Evolutionary conservation across 2,888 invertebrate species (phyloP), one percentile per base, ranked within the genome.

Genomic region (Ormyrus pomaceus): DNA sequence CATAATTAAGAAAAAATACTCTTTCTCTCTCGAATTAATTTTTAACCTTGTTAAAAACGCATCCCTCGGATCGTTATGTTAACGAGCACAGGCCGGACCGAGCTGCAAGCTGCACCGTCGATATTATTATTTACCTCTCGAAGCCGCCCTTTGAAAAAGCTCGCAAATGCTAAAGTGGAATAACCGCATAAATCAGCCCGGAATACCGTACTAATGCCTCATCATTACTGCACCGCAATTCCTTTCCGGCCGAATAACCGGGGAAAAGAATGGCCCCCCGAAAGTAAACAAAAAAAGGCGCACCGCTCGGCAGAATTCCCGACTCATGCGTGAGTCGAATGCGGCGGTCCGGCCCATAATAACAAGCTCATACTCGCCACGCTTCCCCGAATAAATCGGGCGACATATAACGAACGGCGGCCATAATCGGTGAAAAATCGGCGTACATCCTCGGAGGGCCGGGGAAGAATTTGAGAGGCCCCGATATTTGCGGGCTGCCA

Each of bases 291-390:
- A 34, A 34, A 34, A 34, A 34, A 34, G 1, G 34, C 34, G 4
- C 3, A 34, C 34, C 34, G 34, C 4, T 34, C 34, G 34, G 34
- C 34, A 34, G 34, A 34, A 34, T 34, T 34, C 34, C 34, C 34
- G 34, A 4, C 34, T 34, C 34, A 3, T 34, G 34, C 34, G 34
- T 34, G 34, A 34, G 4, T 34, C 34, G 34, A 34, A 34, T 34
- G 34, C 34, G 34, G 34, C 34, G 34, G 34, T 34, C 34, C 34
- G 34, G 34, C 34, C 50, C 62, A 64, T 79, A 79, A 74, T 69
- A 66, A 80, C 56, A 66, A 70, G 70, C 59, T 69, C 55, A 68
- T 61, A 71, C 34, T 45, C 53, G 69, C 59, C 45, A n/a, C 62
- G 59, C 56, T 9, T 34, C 34, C 59, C 10, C 7, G 55, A 46